Conservation (phyloP, 2,888 invertebrate genomes). For the Kuschelorhynchus macadamiae region DNA sequence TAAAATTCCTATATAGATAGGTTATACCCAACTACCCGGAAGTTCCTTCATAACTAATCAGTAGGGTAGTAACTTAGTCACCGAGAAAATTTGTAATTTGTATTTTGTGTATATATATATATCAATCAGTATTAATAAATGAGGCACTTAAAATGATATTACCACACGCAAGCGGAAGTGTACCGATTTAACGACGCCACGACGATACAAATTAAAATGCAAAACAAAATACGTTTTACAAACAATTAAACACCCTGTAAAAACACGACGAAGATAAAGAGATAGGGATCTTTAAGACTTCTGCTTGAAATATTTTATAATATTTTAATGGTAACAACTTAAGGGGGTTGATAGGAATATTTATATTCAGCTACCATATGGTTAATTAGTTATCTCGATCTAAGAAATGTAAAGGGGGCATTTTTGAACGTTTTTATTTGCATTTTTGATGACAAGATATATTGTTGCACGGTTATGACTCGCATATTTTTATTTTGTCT, state of each 20-base stretch:
- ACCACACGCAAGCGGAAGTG: conserved; percentile 28
- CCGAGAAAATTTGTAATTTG: no score
- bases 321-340: conserved; percentile 41
- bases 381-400: conserved; percentile 40
- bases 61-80: no score
- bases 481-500: neutral
- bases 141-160: no score
- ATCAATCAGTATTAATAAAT: no score
- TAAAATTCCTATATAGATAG: no score
- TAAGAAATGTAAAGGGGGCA: conserved; percentile 18
- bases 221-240: conserved; percentile 44
- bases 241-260: conserved; percentile 49
- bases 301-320: conserved; percentile 39
- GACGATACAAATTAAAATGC: conserved; percentile 43
- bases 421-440: conserved; percentile 6
- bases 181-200: conserved; percentile 33
- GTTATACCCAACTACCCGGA: no score
- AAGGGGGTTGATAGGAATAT: conserved; percentile 35
- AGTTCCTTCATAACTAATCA: no score
- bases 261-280: conserved; percentile 39
- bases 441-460: conserved; percentile 7
- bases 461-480: neutral
- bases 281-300: conserved; percentile 36
- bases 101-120: no score
- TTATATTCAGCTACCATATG: conserved; percentile 29